A percentile compares a stretch with the other conserved stretches of the same genome.
Conservation (phyloP, 2,797 vertebrate species). For the Coregonus suidteri region DNA sequence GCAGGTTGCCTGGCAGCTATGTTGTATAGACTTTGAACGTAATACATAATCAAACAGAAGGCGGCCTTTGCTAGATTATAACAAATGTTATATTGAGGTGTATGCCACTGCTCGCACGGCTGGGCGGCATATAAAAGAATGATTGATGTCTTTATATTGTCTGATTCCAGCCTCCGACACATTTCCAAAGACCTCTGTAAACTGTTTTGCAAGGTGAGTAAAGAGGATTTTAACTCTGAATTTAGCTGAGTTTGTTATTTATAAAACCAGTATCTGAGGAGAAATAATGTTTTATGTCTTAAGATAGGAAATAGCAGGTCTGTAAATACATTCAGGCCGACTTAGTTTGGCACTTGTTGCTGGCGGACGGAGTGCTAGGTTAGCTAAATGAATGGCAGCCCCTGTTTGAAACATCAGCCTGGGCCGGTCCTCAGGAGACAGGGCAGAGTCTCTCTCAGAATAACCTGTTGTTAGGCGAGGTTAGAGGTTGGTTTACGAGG, state of each 20-base stretch:
- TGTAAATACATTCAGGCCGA: constrained; percentile 59
- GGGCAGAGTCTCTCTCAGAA: constrained; percentile 53
- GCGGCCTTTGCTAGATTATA: constrained; percentile 38
- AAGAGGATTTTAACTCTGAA: constrained; percentile 3
- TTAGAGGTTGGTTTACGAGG: constrained; percentile 48
- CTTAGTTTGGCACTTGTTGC: constrained; percentile 59
- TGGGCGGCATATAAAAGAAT: neutral
- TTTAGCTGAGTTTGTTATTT: constrained; percentile 31
- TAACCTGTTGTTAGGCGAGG: constrained; percentile 61
- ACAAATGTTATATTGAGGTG: constrained; percentile 33
- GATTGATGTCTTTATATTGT: no score
- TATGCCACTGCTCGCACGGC: constrained; percentile 46
- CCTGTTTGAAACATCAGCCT: constrained; percentile 56
- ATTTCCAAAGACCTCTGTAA: constrained; percentile 1
- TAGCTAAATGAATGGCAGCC: constrained; percentile 65
- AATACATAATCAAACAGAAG: constrained; percentile 59
- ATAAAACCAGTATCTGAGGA: constrained; percentile 48
- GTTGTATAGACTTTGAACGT: constrained; percentile 58
- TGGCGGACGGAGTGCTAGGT: constrained; percentile 55
- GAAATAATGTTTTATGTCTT: constrained; percentile 53
- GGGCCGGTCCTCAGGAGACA: constrained; percentile 45
- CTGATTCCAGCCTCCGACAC: no score
- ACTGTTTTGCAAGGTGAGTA: constrained; percentile 5
- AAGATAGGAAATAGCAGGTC: constrained; percentile 54
- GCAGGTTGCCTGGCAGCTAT: constrained; percentile 62